Evolutionary conservation across 2,888 invertebrate species (phyloP), one percentile per base, ranked within the genome.

Genomic region (Chamaedrilus cognettii): DNA sequence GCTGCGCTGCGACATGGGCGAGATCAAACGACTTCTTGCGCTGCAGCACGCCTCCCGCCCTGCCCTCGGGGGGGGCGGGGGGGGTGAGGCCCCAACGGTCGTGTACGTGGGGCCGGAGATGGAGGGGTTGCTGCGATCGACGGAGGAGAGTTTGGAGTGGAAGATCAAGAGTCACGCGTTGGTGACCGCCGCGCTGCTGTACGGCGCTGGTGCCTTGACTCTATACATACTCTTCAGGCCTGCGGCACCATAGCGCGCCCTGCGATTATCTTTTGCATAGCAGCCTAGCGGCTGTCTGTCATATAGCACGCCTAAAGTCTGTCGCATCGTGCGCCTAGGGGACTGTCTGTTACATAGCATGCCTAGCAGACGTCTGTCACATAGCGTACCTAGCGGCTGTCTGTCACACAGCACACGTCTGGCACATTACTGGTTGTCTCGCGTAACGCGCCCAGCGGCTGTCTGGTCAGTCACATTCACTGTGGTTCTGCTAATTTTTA

Each of bases 91-190:
- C 26, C 70, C 69, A 0, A 72, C 67, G 62, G 75, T 79, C 32
- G 77, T 83, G 5, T 81, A 82, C 74, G 76, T 80, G 33, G 80
- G 79, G 7, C 77, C 78, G 3, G 79, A 83, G 63, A 58, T 83
- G 56, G 74, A 79, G 61, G 67, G 71, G 11, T 66, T 82, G 65
- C 65, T 84, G n/a, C 73, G 76, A 31, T 72, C 77, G 26, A 78
- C 80, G 0, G 80, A 82, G 70, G 70, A 76, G 34, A 79, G 78
- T 61, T 52, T 84, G 30, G 80, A 83, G 64, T 75, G 77, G 75
- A 80, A 79, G 66, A 77, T 83, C 61, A 82, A 81, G 68, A 67
- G 77, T 31, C 80, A 79, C 68, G 75, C 81, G 5, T 61, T 82
- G 58, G 77, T 76, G 35, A 78, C 80, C 3, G 79, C 80, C 11